These are phyloP conservation scores for Corbicula japonica DNA, from an alignment of 2,888 invertebrate species.

Conservation along the genomic window DNA sequence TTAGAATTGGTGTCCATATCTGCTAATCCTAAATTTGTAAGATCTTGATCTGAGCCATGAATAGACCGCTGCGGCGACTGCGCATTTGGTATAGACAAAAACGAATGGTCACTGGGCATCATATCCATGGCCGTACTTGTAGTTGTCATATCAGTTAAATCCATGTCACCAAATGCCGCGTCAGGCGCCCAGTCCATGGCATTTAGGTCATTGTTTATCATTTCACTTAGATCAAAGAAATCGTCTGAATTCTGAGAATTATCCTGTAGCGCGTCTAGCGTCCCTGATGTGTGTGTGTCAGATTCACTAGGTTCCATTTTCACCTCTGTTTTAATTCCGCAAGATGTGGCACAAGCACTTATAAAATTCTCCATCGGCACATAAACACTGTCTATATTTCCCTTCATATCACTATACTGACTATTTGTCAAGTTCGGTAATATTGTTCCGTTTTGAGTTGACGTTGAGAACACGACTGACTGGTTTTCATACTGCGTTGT, in stretches of 20 bases:
- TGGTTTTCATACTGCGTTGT: conserved; percentile 30
- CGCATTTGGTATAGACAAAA: conserved; percentile 68
- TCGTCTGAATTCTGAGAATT: conserved; percentile 61
- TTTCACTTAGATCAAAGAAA: conserved; percentile 79
- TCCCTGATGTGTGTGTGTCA: conserved; percentile 35
- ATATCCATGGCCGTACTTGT: conserved; percentile 64
- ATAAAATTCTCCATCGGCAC: conserved; percentile 25
- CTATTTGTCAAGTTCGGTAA: not conserved
- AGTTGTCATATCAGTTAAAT: conserved; percentile 72
- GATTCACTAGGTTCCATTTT: conserved; percentile 52
- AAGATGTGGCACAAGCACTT: conserved; percentile 17
- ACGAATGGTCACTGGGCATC: conserved; percentile 63
- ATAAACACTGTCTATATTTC: conserved; percentile 35
- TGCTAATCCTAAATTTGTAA: conserved; percentile 77
- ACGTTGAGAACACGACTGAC: conserved; percentile 20
- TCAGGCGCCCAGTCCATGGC: conserved; percentile 83
- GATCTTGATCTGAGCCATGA: conserved; percentile 81
- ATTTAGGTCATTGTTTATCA: conserved; percentile 77
- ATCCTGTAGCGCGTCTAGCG: conserved; percentile 14
- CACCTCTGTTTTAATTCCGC: conserved; percentile 45
- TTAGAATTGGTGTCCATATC: conserved; percentile 76
- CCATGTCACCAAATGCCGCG: conserved; percentile 75
- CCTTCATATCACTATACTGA: conserved; percentile 28
- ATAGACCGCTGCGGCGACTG: conserved; percentile 61
- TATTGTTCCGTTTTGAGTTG: conserved; percentile 3